phyloP scores from a whole-genome alignment of 1,140 invertebrate species.

The Zaprionus inermis region DNA sequence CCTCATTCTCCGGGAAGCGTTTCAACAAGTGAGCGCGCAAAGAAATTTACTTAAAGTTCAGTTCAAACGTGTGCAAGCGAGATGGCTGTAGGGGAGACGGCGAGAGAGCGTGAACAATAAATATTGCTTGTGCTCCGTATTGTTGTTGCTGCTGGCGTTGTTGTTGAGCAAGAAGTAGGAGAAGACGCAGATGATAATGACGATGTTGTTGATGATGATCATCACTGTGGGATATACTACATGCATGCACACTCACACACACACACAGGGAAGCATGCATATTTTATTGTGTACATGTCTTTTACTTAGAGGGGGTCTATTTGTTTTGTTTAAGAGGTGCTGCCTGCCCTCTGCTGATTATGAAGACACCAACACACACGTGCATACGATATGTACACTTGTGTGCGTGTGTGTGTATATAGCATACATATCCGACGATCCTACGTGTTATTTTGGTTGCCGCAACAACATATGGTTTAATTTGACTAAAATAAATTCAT shows the following conservation, averaged over 20 bases:
- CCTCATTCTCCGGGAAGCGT: conserved; percentile 80
- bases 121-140: conserved; percentile 32
- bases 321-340: conserved; percentile 77
- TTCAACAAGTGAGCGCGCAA: conserved; percentile 74
- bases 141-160: conserved; percentile 22
- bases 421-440: conserved; percentile 51
- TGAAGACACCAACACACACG: conserved; percentile 31
- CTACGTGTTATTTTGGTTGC: conserved; percentile 79
- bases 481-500: conserved; percentile 77
- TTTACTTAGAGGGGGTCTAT: conserved; percentile 79
- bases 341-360: conserved; percentile 56
- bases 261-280: conserved; percentile 41
- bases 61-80: conserved; percentile 37
- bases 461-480: conserved; percentile 75
- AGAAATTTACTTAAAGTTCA: conserved; percentile 53
- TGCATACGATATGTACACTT: conserved; percentile 3
- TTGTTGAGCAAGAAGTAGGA: conserved; percentile 49
- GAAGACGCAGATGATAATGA: conserved; percentile 44
- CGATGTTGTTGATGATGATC: conserved; percentile 52
- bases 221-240: conserved; percentile 30
- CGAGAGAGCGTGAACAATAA: conserved; percentile 45
- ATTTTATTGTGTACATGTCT: conserved; percentile 73
- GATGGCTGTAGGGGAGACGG: conserved; percentile 51
- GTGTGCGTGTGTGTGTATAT: conserved; percentile 13
- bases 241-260: conserved; percentile 13